A percentile compares a stretch with the other conserved stretches of the same genome.
Conservation (phyloP, 2,797 vertebrate species). For the Tenualosa thibaudeaui region DNA sequence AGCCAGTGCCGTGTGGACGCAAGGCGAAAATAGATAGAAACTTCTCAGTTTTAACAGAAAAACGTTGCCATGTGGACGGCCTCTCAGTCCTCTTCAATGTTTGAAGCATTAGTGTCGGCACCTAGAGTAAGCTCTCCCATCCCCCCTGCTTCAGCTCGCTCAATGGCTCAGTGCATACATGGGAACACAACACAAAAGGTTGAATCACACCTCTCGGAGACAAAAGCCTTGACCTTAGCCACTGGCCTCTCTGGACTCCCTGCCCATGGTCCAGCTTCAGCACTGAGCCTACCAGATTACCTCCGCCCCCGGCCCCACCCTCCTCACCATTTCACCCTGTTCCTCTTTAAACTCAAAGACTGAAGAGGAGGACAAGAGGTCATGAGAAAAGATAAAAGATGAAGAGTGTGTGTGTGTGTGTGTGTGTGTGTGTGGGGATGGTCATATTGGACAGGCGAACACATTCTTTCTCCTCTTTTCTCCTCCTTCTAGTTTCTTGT, state of each 20-base stretch:
- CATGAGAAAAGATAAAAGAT: neutral
- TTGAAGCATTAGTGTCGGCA: neutral
- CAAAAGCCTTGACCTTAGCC: conserved; percentile 28
- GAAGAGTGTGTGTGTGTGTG: neutral
- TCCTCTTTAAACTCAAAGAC: neutral
- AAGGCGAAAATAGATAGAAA: too few species aligned
- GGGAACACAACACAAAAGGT: neutral
- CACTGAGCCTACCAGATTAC: neutral
- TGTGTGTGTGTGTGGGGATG: neutral
- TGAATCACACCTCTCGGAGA: conserved; percentile 18
- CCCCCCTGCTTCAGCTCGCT: neutral
- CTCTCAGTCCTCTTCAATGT: neutral
- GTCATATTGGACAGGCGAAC: neutral
- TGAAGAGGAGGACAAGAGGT: neutral
- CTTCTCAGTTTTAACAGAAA: too few species aligned
- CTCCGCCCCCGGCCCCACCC: neutral
- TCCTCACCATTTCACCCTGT: neutral
- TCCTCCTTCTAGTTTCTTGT: neutral
- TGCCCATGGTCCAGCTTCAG: conserved; percentile 16
- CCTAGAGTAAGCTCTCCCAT: neutral
- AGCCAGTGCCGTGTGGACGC: too few species aligned
- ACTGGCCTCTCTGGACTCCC: conserved; percentile 7
- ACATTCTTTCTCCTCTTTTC: neutral
- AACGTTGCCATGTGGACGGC: too few species aligned
- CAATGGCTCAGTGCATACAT: neutral